These are phyloP conservation scores for Rachycentron canadum DNA, from an alignment of 2,797 vertebrate genomes.

Conservation along the genomic window DNA sequence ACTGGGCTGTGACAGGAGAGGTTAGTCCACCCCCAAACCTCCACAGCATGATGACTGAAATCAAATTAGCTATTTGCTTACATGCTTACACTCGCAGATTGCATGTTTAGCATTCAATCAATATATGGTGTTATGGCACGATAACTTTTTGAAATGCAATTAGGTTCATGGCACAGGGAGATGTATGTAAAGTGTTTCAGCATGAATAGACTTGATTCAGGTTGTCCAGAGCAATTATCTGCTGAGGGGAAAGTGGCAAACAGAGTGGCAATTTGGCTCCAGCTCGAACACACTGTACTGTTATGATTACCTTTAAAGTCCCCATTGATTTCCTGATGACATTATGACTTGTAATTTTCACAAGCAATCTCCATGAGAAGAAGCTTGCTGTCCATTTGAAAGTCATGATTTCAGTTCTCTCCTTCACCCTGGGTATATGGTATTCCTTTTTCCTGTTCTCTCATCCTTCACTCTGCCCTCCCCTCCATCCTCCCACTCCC, in stretches of 20 bases:
- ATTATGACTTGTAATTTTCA: conserved; percentile 86
- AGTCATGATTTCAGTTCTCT: conserved; percentile 74
- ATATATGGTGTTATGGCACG: conserved; percentile 79
- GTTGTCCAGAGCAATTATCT: conserved; percentile 85
- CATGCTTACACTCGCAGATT: conserved; percentile 71
- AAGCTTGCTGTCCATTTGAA: conserved; percentile 80
- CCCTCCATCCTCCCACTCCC: conserved; percentile 35
- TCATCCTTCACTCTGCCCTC: conserved; percentile 42
- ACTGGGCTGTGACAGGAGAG: conserved; percentile 65
- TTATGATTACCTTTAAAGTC: conserved; percentile 85
- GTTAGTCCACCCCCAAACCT: conserved; percentile 52
- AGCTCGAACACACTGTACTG: conserved; percentile 69
- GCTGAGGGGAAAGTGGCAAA: conserved; percentile 75
- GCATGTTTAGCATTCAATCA: conserved; percentile 83
- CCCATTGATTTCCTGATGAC: conserved; percentile 83
- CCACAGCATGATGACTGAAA: conserved; percentile 61
- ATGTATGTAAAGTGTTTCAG: conserved; percentile 82
- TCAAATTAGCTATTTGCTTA: conserved; percentile 81
- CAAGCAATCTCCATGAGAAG: conserved; percentile 78
- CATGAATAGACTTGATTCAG: conserved; percentile 83
- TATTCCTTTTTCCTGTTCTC: conserved; percentile 28
- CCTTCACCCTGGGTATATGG: conserved; percentile 34
- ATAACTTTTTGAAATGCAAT: conserved; percentile 82
- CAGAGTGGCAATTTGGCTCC: conserved; percentile 79
- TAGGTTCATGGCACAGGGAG: conserved; percentile 76